Percentiles rank a stretch among this genome's conserved stretches.
Conservation (phyloP, 2,797 vertebrate species). For the Bothrops alternatus region DNA sequence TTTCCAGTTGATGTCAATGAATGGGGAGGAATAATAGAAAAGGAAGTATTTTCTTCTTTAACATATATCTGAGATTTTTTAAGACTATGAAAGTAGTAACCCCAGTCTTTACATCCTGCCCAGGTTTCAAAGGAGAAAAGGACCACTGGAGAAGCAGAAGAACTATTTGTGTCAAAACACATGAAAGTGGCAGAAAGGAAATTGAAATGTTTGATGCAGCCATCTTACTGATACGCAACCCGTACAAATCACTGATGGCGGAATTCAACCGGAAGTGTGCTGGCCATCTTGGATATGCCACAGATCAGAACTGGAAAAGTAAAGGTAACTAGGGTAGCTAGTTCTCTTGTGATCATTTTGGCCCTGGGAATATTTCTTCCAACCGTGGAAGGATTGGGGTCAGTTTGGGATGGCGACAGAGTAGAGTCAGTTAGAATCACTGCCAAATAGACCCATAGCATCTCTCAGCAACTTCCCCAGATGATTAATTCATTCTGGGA, state of each 20-base stretch:
- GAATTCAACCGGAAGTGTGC: constrained; percentile 97
- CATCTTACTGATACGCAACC: constrained; percentile 92
- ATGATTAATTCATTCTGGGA: not conserved
- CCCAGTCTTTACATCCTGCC: not conserved
- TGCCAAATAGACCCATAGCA: not conserved
- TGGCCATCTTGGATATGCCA: constrained; percentile 92
- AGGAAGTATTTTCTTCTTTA: not conserved
- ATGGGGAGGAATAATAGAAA: not conserved
- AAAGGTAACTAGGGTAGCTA: constrained; percentile 74
- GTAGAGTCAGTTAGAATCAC: not conserved
- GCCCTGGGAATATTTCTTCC: not conserved
- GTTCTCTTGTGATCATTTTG: not conserved
- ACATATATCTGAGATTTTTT: not conserved
- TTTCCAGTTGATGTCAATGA: not conserved
- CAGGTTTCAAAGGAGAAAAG: constrained; percentile 98
- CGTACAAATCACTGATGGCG: constrained; percentile 89
- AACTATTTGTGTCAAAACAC: constrained; percentile 95
- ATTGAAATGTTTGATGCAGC: constrained; percentile 93
- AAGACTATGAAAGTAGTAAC: not conserved
- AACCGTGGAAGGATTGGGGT: not conserved
- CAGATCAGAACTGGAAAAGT: constrained; percentile 90
- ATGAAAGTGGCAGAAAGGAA: constrained; percentile 91
- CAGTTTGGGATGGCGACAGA: not conserved
- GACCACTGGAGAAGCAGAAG: constrained; percentile 96
- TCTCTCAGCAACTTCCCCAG: not conserved